Base-by-base conservation (phyloP, 2,888 invertebrate genomes). In the Notodonta ziczac region DNA sequence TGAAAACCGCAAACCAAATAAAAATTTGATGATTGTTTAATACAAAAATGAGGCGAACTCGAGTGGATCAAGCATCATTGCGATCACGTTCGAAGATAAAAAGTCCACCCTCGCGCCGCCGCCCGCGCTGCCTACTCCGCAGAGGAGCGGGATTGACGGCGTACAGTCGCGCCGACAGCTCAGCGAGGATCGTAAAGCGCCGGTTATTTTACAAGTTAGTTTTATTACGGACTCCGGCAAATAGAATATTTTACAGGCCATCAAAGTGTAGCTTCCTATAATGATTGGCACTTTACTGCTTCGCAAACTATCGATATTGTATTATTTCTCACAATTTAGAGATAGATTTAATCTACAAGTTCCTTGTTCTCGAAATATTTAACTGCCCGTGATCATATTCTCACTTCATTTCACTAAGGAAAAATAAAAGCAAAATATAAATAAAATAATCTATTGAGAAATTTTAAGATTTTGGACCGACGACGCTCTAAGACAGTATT, bases 141-240 rank as follows among this genome's bases (percentile, higher is more conserved):
- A 16, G 74, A 63, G 66, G 67, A 74, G 67, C 75, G 70, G 80
- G 81, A 82, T 82, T 81, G 81, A 76, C 79, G 83, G 85, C 84
- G 86, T 85, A 84, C 80, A 85, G 86, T 86, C 79, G 82, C 76
- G 82, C 80, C 82, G 81, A 84, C 84, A 85, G 83, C 85, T 87
- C 84, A 86, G 82, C 78, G 71, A 63, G 65, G 64, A 62, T 77
- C 85, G 81, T 89, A 87, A 88, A 88, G 71, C 67, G 71, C 61
- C 74, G 77, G 76, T 84, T 81, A 84, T 82, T 83, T 81, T 82
- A 81, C 80, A 83, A 84, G 82, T 82, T 79, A 80, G 76, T 81
- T 84, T 82, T 82, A 83, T 80, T 81, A 39, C 39, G 54, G 54
- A 71, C 68, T 65, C 67, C 61, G 62, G 65, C 75, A 74, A 68